Evolutionary conservation across 2,113 vertebrate species (phyloP), one percentile per base, ranked within the genome.

Genomic region (Arizona elegans): DNA sequence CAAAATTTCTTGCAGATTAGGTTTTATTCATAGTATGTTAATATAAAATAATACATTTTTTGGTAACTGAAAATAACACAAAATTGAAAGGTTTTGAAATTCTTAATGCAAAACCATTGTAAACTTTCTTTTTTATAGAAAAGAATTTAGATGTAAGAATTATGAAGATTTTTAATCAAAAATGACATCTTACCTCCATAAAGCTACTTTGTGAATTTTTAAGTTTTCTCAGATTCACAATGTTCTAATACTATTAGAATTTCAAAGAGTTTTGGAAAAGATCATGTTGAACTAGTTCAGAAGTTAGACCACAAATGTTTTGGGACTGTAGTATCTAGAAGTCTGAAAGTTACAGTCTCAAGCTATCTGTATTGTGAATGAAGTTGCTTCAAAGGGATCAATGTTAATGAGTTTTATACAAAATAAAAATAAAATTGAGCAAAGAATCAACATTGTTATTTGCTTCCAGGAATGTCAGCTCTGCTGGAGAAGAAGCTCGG

Each of bases 401-500:
- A 33, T 8, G 9, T 29, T 89, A 23, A 85, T 8, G 3, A 59
- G 62, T 33, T 75, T 86, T 8, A 15, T 24, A 17, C 17, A 3
- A 0, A 6, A 5, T 54, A 87, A 70, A 5, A 38, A 9, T 2
- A 43, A 3, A 70, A 3, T 0, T 0, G 5, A 38, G 9, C 3
- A 59, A 55, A 70, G 17, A 11, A 89, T 98, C 91, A 97, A 8
- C 0, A 9, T n/a, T 93, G 24, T 91, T 91, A 89, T 97, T 97
- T 91, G 95, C 93, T 98, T 98, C 38, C 98, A 99, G 99, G 98
- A 99, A 99, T 94, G 99, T 99, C 95, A 99, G 99, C 97, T 99
- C 99, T 23, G 99, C 99, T 70, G 99, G 99, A 95, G 99, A 99
- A 96, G 99, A 99, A 97, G 99, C 99, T 86, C 98, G 99, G 94